A percentile compares a stretch with the other conserved stretches of the same genome.
These are phyloP conservation scores for Dusona sp. DNA, from an alignment of 2,888 invertebrate species.

Conservation along the genomic window DNA sequence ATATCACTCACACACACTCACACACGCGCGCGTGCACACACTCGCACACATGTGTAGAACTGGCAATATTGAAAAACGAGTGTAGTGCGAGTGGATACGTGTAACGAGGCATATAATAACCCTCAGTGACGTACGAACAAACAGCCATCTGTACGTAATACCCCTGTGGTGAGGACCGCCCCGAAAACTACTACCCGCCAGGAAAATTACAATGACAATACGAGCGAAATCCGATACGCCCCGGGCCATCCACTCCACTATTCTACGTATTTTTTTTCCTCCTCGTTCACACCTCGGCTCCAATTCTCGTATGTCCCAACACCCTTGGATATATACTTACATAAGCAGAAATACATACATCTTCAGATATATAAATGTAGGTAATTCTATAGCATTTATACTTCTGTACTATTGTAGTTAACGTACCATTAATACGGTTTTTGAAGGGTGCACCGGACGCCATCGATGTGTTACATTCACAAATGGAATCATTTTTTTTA, in stretches of 20 bases:
- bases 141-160: slow-evolving; percentile 84
- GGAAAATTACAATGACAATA: slow-evolving; percentile 85
- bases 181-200: slow-evolving; percentile 83
- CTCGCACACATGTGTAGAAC: not conserved
- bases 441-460: slow-evolving; percentile 28
- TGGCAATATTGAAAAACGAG: slow-evolving; percentile 38
- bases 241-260: slow-evolving; percentile 79
- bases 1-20: not conserved
- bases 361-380: slow-evolving; percentile 59
- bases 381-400: slow-evolving; percentile 78
- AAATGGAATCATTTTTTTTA: slow-evolving; percentile 19
- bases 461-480: slow-evolving; percentile 15
- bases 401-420: slow-evolving; percentile 68
- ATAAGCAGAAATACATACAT: slow-evolving; percentile 3
- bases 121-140: slow-evolving; percentile 83
- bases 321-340: slow-evolving; percentile 37
- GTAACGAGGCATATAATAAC: slow-evolving; percentile 85
- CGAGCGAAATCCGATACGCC: slow-evolving; percentile 83
- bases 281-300: slow-evolving; percentile 71
- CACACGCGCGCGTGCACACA: not conserved
- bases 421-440: slow-evolving; percentile 54
- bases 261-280: slow-evolving; percentile 60
- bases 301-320: slow-evolving; percentile 57
- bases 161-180: slow-evolving; percentile 84
- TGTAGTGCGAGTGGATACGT: slow-evolving; percentile 64